Conservation (phyloP, 2,797 vertebrate genomes). For the Carapus acus region DNA sequence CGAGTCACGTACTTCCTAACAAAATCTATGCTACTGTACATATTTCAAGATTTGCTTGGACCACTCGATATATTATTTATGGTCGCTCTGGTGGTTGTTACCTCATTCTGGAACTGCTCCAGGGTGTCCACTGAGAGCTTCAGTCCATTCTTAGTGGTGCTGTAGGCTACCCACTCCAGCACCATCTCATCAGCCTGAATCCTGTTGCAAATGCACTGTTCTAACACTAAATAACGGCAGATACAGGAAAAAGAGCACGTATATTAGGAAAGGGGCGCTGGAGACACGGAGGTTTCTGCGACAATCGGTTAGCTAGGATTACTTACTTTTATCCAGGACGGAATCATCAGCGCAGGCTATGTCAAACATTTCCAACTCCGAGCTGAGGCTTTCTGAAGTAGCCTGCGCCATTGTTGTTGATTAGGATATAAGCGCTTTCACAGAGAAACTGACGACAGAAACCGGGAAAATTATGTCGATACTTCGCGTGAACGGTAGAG, state of each 20-base stretch:
- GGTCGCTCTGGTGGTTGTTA: constrained; percentile 48
- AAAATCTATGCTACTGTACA: too few species aligned
- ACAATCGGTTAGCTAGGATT: not conserved
- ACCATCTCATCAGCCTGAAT: constrained; percentile 68
- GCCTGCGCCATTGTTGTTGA: constrained; percentile 54
- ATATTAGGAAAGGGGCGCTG: not conserved
- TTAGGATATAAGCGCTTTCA: not conserved
- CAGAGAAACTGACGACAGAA: too few species aligned
- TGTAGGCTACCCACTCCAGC: constrained; percentile 81
- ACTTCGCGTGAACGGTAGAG: constrained; percentile 14
- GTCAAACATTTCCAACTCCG: constrained; percentile 68
- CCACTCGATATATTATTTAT: too few species aligned
- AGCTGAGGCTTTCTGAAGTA: constrained; percentile 52
- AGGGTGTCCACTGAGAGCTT: constrained; percentile 67
- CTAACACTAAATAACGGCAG: constrained; percentile 72
- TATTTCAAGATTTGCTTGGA: too few species aligned
- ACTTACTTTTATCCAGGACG: constrained; percentile 72
- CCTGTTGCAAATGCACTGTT: constrained; percentile 76
- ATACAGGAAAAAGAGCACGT: not conserved
- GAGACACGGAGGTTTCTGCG: too few species aligned
- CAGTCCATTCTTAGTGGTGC: constrained; percentile 62
- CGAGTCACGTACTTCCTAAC: too few species aligned
- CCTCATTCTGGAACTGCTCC: constrained; percentile 83
- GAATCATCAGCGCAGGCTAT: constrained; percentile 58
- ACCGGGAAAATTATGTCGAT: not conserved